These are phyloP conservation scores for Drosophila biarmipes DNA, from an alignment of 1,140 invertebrate genomes.

Conservation along the genomic window DNA sequence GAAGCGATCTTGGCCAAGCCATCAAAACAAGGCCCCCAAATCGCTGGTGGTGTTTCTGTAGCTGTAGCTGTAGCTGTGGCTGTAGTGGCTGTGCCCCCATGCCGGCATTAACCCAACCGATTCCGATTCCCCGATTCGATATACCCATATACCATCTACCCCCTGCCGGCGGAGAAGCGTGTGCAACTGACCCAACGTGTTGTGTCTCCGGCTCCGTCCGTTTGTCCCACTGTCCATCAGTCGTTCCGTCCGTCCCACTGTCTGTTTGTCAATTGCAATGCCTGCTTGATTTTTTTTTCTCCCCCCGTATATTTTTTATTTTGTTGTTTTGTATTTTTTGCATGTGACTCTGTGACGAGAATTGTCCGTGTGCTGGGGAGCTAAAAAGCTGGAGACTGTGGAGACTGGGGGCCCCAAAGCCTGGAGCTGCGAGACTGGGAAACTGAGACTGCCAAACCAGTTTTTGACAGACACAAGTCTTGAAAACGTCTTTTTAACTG, in stretches of 20 bases:
- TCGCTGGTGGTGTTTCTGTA: conserved; percentile 37
- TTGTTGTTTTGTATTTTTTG: conserved; percentile 51
- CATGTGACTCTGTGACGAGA: conserved; percentile 70
- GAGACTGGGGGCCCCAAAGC: conserved; percentile 4
- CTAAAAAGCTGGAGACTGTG: conserved; percentile 41
- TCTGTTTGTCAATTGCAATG: conserved; percentile 81
- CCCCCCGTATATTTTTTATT: conserved; percentile 35
- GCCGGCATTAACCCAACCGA: conserved; percentile 42
- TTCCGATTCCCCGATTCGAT: conserved; percentile 40
- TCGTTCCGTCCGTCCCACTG: conserved; percentile 51
- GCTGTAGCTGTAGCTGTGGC: conserved; percentile 9
- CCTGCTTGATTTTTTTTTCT: conserved; percentile 48
- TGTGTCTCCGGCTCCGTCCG: conserved; percentile 31
- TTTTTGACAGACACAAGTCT: conserved; percentile 81
- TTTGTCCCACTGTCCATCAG: conserved; percentile 45
- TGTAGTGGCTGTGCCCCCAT: conserved; percentile 60
- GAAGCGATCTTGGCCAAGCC: conserved; percentile 63
- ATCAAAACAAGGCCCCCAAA: conserved; percentile 80
- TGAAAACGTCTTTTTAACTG: conserved; percentile 82
- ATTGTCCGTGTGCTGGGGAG: conserved; percentile 75
- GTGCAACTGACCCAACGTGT: conserved; percentile 80
- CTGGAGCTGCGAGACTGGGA: conserved; percentile 23
- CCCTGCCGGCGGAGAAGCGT: conserved; percentile 62
- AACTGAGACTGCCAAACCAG: conserved; percentile 66
- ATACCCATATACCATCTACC: conserved; percentile 37